phyloP scores from a whole-genome alignment of 2,888 invertebrate species.

The Tholera decimalis region DNA sequence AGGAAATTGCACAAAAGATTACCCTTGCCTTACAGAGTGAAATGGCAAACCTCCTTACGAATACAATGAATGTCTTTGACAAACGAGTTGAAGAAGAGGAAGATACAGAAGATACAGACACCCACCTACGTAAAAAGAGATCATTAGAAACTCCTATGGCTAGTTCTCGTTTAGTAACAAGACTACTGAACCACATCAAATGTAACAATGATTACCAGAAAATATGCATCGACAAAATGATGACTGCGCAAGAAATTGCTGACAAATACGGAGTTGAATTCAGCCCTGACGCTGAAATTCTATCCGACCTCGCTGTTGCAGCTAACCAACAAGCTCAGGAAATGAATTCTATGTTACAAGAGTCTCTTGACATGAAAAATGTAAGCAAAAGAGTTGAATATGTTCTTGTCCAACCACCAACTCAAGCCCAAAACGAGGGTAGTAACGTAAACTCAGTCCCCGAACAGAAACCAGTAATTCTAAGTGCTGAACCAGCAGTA shows the following conservation, averaged over 20 bases:
- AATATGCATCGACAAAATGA: conserved; percentile 89
- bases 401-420: conserved; percentile 58
- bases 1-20: conserved; percentile 81
- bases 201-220: conserved; percentile 87
- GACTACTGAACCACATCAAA: conserved; percentile 85
- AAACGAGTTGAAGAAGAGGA: conserved; percentile 70
- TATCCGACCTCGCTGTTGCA: conserved; percentile 82
- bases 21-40: conserved; percentile 80
- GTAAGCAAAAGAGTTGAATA: conserved; percentile 66
- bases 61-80: conserved; percentile 73
- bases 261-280: conserved; percentile 86
- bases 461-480: conserved; percentile 47
- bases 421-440: conserved; percentile 47
- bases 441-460: conserved; percentile 70
- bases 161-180: conserved; percentile 81
- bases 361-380: conserved; percentile 75
- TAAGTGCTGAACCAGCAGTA: conserved; percentile 46
- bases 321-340: conserved; percentile 84
- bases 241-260: conserved; percentile 88
- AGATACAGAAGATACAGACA: conserved; percentile 68
- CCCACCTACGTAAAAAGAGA: conserved; percentile 76
- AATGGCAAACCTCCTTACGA: conserved; percentile 80
- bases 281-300: conserved; percentile 83
- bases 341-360: conserved; percentile 78
- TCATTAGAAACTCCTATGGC: conserved; percentile 84